Evolutionary conservation across 2,888 invertebrate genomes (phyloP).

Genomic region (Eilema sororculum): DNA sequence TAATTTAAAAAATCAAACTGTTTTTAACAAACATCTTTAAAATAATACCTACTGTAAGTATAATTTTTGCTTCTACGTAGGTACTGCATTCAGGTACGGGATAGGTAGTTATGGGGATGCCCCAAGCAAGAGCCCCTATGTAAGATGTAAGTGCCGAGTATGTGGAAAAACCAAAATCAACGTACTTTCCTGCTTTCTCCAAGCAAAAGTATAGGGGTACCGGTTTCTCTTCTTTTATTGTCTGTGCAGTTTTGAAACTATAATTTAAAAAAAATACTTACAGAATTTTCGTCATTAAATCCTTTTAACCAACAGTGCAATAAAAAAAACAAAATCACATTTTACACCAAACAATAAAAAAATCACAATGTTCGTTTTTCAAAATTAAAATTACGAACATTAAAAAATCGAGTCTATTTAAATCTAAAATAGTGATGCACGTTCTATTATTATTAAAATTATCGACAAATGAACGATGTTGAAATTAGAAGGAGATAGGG

Average conservation of each 20-base stretch:
- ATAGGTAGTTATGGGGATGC: not conserved
- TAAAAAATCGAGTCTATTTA: not conserved
- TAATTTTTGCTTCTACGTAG: not conserved
- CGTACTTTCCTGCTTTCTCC: constrained; percentile 14
- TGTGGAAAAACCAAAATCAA: constrained; percentile 9
- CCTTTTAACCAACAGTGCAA: constrained; percentile 24
- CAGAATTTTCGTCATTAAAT: constrained; percentile 50
- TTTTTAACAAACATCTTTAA: too few relatives aligned
- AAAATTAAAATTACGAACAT: not conserved
- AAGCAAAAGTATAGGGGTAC: not conserved
- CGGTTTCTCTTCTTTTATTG: not conserved
- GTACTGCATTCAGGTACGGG: not conserved
- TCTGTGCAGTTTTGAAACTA: not conserved
- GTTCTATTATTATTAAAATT: constrained; percentile 48
- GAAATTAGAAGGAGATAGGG: constrained; percentile 47
- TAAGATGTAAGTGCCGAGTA: not conserved
- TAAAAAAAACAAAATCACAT: constrained; percentile 40
- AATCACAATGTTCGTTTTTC: constrained; percentile 15
- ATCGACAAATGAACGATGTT: constrained; percentile 52
- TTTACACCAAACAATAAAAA: constrained; percentile 28
- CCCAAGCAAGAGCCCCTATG: not conserved
- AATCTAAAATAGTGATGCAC: constrained; percentile 53
- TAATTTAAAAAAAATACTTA: constrained; percentile 33
- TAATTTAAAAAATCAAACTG: too few relatives aligned
- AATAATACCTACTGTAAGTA: too few relatives aligned